Conservation (phyloP, 2,797 vertebrate genomes). For the Euthynnus affinis region DNA sequence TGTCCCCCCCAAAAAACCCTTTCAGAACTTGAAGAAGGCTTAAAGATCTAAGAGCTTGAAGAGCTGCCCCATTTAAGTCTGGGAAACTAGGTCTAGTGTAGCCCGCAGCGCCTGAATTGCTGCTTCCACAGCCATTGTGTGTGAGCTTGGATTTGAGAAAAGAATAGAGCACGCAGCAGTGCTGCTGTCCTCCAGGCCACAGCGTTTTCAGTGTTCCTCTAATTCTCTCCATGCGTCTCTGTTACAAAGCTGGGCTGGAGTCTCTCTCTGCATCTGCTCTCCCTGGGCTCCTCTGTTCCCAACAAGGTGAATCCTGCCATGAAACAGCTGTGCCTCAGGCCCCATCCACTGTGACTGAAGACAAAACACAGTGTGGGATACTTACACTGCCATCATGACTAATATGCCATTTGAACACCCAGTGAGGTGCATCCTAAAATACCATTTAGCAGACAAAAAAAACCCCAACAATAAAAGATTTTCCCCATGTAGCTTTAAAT, state of each 20-base stretch:
- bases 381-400: slow-evolving; percentile 52
- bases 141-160: slow-evolving; percentile 72
- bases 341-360: slow-evolving; percentile 50
- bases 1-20: slow-evolving; percentile 25
- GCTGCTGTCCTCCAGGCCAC: slow-evolving; percentile 76
- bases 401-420: slow-evolving; percentile 55
- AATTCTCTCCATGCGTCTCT: slow-evolving; percentile 77
- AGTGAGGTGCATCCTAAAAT: slow-evolving; percentile 31
- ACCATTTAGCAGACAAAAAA: background rate
- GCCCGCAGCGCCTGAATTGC: slow-evolving; percentile 80
- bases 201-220: slow-evolving; percentile 71
- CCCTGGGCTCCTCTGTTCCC: slow-evolving; percentile 57
- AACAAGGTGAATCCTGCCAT: slow-evolving; percentile 75
- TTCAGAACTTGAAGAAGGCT: slow-evolving; percentile 56
- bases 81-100: slow-evolving; percentile 86
- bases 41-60: slow-evolving; percentile 72
- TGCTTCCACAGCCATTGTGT: slow-evolving; percentile 80
- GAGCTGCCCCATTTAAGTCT: slow-evolving; percentile 81
- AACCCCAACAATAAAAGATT: slow-evolving; percentile 1
- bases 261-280: slow-evolving; percentile 62
- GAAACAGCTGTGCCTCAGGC: slow-evolving; percentile 61
- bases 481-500: background rate
- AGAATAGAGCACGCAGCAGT: slow-evolving; percentile 70
- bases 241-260: slow-evolving; percentile 67
- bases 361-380: slow-evolving; percentile 46